These are phyloP conservation scores for Dusona sp. DNA, from an alignment of 2,888 invertebrate species.

Conservation along the genomic window DNA sequence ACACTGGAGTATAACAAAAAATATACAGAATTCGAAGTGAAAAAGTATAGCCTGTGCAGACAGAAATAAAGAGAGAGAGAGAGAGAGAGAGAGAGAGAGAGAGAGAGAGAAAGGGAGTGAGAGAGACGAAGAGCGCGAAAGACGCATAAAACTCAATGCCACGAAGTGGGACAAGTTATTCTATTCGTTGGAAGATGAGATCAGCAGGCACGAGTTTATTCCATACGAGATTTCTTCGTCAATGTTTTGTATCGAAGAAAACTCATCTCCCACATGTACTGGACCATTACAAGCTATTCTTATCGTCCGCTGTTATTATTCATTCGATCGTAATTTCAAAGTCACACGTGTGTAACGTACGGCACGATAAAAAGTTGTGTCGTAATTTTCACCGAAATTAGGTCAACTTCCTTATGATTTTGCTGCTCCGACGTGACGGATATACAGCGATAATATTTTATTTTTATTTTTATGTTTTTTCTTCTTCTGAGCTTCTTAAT, in stretches of 20 bases:
- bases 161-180: constrained; percentile 80
- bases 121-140: constrained; percentile 50
- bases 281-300: constrained; percentile 23
- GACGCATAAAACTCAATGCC: constrained; percentile 46
- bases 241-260: background rate
- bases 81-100: constrained; percentile 50
- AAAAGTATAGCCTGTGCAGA: constrained; percentile 49
- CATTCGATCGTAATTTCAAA: constrained; percentile 1
- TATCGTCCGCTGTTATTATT: constrained; percentile 9
- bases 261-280: constrained; percentile 21
- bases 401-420: constrained; percentile 26
- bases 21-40: constrained; percentile 6
- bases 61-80: constrained; percentile 1
- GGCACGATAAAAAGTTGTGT: constrained; percentile 24
- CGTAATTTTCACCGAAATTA: constrained; percentile 29
- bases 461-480: background rate
- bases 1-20: constrained; percentile 8
- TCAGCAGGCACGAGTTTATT: constrained; percentile 72
- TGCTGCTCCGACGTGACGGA: background rate
- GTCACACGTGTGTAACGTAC: background rate
- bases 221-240: constrained; percentile 42
- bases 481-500: constrained; percentile 18
- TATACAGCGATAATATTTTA: background rate
- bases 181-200: constrained; percentile 76
- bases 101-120: constrained; percentile 13